Evolutionary conservation across 2,888 invertebrate genomes (phyloP), one percentile per base, ranked within the genome.

Genomic region (Caenorhabditis doughertyi): DNA sequence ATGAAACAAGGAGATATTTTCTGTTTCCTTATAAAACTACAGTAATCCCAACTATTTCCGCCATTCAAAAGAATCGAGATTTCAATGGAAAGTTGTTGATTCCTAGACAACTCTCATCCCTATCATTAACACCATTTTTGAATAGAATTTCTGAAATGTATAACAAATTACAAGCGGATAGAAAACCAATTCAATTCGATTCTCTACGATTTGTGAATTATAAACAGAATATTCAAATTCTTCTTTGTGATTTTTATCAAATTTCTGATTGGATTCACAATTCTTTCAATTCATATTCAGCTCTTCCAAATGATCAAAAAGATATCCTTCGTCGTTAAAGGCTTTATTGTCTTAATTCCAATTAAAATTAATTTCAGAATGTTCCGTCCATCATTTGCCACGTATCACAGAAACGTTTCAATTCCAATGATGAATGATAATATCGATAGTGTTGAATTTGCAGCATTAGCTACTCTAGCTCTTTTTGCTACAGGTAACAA

Each of bases 1-100:
- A 90, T 90, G 90, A 84, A 81, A 23, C 86, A 85, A 74, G 84
- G 82, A 18, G 3, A 35, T 56, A 27, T 27, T 25, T 53, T 53
- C 25, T 51, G 8, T n/a, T n/a, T n/a, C n/a, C n/a, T n/a, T n/a
- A n/a, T n/a, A n/a, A n/a, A n/a, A n/a, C n/a, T n/a, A n/a, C n/a
- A n/a, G n/a, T n/a, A n/a, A n/a, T n/a, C n/a, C n/a, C n/a, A 2
- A 51, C 21, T 11, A 13, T 51, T 51, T 53, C 53, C 64, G 82
- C 84, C 7, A 82, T 84, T 18, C 84, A 84, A 49, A 51, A 76
- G 42, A 76, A 82, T 35, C 76, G 82, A 35, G 84, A 84, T 39
- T 47, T 62, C 47, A 56, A 81, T 27, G 81, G 84, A 11, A 79
- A 76, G 44, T 39, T 81, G 16, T 16, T 27, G n/a, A 11, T 27